These are phyloP conservation scores for Stegostoma tigrinum DNA, from an alignment of 2,113 vertebrate genomes.

Conservation along the genomic window DNA sequence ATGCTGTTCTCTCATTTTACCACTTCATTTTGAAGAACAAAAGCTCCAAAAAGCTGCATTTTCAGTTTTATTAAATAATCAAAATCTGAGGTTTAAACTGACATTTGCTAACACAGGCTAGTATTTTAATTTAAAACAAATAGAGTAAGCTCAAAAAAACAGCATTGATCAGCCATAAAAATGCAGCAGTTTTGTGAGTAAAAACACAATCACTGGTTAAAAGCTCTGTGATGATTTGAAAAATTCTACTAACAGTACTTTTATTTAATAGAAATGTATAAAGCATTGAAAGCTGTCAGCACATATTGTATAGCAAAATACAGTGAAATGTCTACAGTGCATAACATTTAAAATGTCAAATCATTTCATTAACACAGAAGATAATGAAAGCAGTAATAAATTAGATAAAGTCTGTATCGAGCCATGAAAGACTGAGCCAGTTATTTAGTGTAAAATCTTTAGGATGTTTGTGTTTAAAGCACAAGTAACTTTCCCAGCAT, in stretches of 20 bases:
- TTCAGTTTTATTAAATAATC: slow-evolving; percentile 2
- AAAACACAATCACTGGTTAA: slow-evolving; percentile 28
- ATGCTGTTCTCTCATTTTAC: background rate
- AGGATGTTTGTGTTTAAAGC: slow-evolving; percentile 35
- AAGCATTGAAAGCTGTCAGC: slow-evolving; percentile 34
- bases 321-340: slow-evolving; percentile 34
- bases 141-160: slow-evolving; percentile 8
- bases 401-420: slow-evolving; percentile 27
- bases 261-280: slow-evolving; percentile 36
- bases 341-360: slow-evolving; percentile 37
- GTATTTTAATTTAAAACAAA: slow-evolving; percentile 26
- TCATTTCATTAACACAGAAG: slow-evolving; percentile 37
- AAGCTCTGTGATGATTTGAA: slow-evolving; percentile 7
- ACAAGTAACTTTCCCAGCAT: slow-evolving; percentile 19
- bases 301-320: slow-evolving; percentile 28
- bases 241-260: slow-evolving; percentile 21
- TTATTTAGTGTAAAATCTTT: slow-evolving; percentile 35
- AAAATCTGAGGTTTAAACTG: slow-evolving; percentile 10
- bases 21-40: background rate
- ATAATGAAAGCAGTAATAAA: slow-evolving; percentile 38
- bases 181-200: background rate
- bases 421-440: slow-evolving; percentile 33
- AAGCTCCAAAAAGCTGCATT: background rate
- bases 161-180: slow-evolving; percentile 24
- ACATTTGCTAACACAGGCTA: background rate